Conservation (phyloP, 2,888 invertebrate species). For the Bellardia pandia region DNA sequence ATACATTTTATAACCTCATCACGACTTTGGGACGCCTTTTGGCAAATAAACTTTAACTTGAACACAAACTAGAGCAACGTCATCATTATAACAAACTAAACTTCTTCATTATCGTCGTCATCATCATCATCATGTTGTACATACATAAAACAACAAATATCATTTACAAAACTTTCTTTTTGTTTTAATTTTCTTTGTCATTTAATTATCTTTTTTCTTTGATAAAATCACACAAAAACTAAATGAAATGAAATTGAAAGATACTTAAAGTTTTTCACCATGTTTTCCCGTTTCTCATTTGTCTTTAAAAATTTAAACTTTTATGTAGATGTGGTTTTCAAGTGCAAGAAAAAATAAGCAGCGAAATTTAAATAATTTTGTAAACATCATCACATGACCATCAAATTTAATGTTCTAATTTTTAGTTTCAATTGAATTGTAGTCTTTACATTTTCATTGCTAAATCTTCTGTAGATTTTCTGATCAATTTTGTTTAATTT, state of each 20-base stretch:
- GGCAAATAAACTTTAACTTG: slow-evolving; percentile 38
- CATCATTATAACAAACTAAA: slow-evolving; percentile 2
- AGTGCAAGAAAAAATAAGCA: slow-evolving; percentile 35
- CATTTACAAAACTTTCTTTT: slow-evolving; percentile 47
- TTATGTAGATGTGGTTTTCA: slow-evolving; percentile 32
- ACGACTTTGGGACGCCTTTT: slow-evolving; percentile 60
- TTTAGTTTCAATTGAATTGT: slow-evolving; percentile 53
- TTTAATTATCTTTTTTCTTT: slow-evolving; percentile 32
- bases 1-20: slow-evolving; percentile 32
- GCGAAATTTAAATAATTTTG: slow-evolving; percentile 16
- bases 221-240: slow-evolving; percentile 8
- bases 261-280: background rate
- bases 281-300: slow-evolving; percentile 16
- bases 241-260: slow-evolving; percentile 3
- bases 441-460: background rate
- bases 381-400: slow-evolving; percentile 55
- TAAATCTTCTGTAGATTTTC: background rate
- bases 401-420: slow-evolving; percentile 52
- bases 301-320: slow-evolving; percentile 28
- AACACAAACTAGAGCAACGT: slow-evolving; percentile 12
- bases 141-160: background rate
- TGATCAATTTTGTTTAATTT: slow-evolving; percentile 28
- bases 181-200: slow-evolving; percentile 32
- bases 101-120: background rate
- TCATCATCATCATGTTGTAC: background rate